phyloP scores from a whole-genome alignment of 2,113 vertebrate genomes.

The Aegithalos caudatus region DNA sequence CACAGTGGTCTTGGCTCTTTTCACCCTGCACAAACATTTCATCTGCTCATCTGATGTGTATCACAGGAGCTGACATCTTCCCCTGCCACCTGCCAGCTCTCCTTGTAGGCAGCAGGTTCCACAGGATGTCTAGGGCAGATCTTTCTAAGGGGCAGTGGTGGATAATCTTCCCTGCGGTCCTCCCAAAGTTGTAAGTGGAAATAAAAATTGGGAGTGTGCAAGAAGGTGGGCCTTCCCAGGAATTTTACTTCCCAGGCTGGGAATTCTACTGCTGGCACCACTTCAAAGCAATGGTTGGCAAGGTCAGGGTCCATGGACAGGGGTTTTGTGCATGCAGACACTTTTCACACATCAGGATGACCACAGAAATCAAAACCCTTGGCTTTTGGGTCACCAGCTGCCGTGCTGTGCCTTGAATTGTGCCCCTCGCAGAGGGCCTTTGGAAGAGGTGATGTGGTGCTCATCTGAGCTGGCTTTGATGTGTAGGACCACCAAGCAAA shows the following conservation, averaged over 20 bases:
- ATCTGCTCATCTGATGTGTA: not conserved
- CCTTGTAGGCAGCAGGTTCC: not conserved
- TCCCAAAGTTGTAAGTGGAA: not conserved
- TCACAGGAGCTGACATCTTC: not conserved
- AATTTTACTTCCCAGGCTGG: not conserved
- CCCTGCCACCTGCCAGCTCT: not conserved
- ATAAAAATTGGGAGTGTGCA: not conserved
- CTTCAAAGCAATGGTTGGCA: accelerated
- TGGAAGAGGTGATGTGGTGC: not conserved
- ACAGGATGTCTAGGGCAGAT: accelerated
- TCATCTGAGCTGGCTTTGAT: not conserved
- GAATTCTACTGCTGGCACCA: not conserved
- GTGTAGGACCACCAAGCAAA: not conserved
- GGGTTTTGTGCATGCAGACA: accelerated
- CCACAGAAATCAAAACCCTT: not conserved
- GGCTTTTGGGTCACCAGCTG: not conserved
- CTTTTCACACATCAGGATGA: not conserved
- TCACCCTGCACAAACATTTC: not conserved
- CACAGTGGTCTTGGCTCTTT: not conserved
- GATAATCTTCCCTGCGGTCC: not conserved
- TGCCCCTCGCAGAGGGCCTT: not conserved
- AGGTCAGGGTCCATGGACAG: accelerated
- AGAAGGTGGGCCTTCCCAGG: not conserved
- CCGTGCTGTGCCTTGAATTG: too few relatives aligned
- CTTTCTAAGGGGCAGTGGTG: not conserved